Conservation (phyloP, 2,113 vertebrate genomes). For the Morphnarchus princeps region DNA sequence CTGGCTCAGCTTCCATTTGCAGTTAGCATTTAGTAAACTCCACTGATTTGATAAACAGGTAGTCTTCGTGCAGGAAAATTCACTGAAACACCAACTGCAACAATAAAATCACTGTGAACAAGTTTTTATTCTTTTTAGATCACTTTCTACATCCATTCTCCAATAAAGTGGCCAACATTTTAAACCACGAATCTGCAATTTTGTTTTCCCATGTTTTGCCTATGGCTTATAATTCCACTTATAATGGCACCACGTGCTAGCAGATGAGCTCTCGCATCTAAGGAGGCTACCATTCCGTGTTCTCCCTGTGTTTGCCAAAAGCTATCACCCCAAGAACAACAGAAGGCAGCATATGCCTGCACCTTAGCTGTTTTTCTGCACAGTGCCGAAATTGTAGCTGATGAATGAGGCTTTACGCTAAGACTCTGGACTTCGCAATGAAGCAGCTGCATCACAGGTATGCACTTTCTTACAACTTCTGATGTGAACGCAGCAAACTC, state of each 20-base stretch:
- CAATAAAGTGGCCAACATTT: not conserved
- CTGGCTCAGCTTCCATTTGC: not conserved
- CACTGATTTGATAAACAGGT: not conserved
- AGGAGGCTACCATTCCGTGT: not conserved
- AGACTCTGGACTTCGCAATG: not conserved
- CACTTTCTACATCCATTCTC: not conserved
- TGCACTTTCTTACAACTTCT: not conserved
- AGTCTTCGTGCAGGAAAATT: not conserved
- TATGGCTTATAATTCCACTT: not conserved
- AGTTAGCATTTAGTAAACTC: not conserved
- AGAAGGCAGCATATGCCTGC: not conserved
- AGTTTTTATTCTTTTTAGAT: not conserved
- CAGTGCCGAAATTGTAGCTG: not conserved
- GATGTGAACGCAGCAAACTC: not conserved
- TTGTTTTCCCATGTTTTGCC: not conserved
- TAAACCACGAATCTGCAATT: not conserved
- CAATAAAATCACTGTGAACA: not conserved
- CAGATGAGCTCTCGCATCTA: not conserved
- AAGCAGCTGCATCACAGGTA: not conserved
- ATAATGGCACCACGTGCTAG: not conserved
- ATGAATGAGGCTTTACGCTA: not conserved
- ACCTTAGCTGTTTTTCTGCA: not conserved
- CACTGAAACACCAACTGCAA: not conserved
- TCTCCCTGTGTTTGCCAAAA: not conserved
- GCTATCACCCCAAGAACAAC: not conserved